Percentiles rank a stretch among this genome's conserved stretches.
Evolutionary conservation across 2,888 invertebrate genomes (phyloP).

Genomic region (Ormyrus rosae): DNA sequence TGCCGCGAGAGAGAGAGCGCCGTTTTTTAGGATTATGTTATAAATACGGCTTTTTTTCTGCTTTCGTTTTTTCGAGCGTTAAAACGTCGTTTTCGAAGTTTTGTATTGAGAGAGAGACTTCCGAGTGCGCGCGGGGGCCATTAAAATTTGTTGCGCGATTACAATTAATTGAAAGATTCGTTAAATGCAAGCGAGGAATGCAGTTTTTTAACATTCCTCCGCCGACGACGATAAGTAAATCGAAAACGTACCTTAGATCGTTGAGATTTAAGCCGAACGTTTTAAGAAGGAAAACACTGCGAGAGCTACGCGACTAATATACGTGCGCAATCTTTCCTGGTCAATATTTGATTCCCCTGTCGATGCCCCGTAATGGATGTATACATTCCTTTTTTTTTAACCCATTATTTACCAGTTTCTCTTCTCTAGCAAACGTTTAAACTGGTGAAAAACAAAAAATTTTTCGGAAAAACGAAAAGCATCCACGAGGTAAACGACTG

Average conservation of each 20-base stretch:
- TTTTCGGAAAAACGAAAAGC: neutral
- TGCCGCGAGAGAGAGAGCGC: too few relatives aligned
- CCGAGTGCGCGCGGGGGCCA: too few relatives aligned
- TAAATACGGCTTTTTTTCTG: too few relatives aligned
- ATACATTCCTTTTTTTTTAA: too few relatives aligned
- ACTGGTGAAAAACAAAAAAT: neutral
- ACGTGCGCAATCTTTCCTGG: constrained; percentile 13
- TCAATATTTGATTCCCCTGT: constrained; percentile 36
- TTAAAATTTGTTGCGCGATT: neutral
- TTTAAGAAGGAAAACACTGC: constrained; percentile 36
- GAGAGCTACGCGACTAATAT: too few relatives aligned
- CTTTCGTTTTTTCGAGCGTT: too few relatives aligned
- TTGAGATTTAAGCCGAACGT: constrained; percentile 4
- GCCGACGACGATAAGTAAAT: too few relatives aligned
- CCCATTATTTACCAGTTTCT: neutral
- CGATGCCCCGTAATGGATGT: neutral
- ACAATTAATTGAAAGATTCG: constrained; percentile 15
- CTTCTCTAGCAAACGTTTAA: neutral
- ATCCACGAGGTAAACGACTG: too few relatives aligned
- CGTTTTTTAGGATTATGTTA: too few relatives aligned
- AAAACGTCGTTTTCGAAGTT: too few relatives aligned
- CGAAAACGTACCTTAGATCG: neutral
- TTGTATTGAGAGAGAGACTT: too few relatives aligned
- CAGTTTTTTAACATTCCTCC: too few relatives aligned
- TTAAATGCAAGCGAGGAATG: neutral